Evolutionary conservation across 2,113 vertebrate species (phyloP), one percentile per base, ranked within the genome.

Genomic region (Enhydra lutris): DNA sequence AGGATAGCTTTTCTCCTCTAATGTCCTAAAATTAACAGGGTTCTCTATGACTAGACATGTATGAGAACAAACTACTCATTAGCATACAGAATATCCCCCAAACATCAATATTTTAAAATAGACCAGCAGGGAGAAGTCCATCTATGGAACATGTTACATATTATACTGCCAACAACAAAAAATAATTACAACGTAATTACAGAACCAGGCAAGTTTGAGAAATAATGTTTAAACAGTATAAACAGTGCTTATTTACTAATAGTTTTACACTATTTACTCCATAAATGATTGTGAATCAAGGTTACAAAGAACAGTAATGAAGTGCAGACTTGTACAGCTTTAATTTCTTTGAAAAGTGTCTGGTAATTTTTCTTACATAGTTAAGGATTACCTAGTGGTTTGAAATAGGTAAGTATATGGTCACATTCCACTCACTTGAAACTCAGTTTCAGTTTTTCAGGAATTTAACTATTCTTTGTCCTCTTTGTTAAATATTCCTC

Each of bases 91-190:
- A 74, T 73, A 92, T 42, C 3, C n/a, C 31, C 59, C 21, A 34
- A 91, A 97, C 7, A 63, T 12, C 18, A 86, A 34, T 63, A 88
- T 81, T 97, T 84, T 84, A 87, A 88, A 83, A 79, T 8, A 97
- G 74, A 69, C 26, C 11, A 61, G n/a, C 59, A 85, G n/a, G n/a
- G 65, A 92, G 83, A 95, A 95, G 85, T 90, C 47, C 34, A 94
- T 47, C 42, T 69, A 8, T 13, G 24, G 83, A 94, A 81, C 55
- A 90, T 11, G 45, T 52, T 71, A 92, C 39, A 9, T 52, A 87
- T 26, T 91, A 65, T 69, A 95, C 50, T 50, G n/a, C 47, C 45
- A 78, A 47, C 47, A 69, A 81, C 79, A 92, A 79, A 84, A 94
- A 91, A 26, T 34, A 91, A 92, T 74, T 80, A 69, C 21, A 29